Evolutionary conservation across 2,888 invertebrate genomes (phyloP), one percentile per base, ranked within the genome.

Genomic region (Eilema griseolum): DNA sequence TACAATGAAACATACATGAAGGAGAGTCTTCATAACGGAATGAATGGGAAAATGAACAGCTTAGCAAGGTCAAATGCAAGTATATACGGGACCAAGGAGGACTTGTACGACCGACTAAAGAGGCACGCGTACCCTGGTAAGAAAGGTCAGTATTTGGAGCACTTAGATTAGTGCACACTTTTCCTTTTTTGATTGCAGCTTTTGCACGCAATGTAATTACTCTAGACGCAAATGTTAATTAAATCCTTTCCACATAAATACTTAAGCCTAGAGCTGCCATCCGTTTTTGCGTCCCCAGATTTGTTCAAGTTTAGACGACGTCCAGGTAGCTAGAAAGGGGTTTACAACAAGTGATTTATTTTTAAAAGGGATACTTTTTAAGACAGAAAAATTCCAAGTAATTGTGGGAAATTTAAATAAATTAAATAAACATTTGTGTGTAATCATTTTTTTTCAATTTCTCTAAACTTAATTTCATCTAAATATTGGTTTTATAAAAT

Each of bases 1-100:
- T 99, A 99, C 94, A 98, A 98, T 90, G 99, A 99, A 93, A 98
- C 98, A 2, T 99, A 99, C 88, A 98, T 99, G 98, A 99, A 99
- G 94, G 98, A 98, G 95, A 97, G 98, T 88, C 96, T 98, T 70
- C 98, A 98, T 91, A 98, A 97, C 83, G 97, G 97, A 28, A 97
- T 97, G 92, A 97, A 97, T 83, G 97, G 97, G 31, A 98, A 98
- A 92, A 98, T 98, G 97, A 98, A 98, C 94, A 98, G 98, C 92
- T 96, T 98, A 93, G 98, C 98, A 78, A 96, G 98, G 86, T 98
- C 98, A 46, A 98, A 98, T 92, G 98, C 98, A 74, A 98, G 98
- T 92, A 97, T 99, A 89, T 99, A 99, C 90, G 98, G 98, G 81
- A 98, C 98, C 86, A 99, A 98, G 95, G 99, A 99, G 91, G 99